Evolutionary conservation across 1,140 invertebrate species (phyloP).

Genomic region (Hyles euphorbiae): DNA sequence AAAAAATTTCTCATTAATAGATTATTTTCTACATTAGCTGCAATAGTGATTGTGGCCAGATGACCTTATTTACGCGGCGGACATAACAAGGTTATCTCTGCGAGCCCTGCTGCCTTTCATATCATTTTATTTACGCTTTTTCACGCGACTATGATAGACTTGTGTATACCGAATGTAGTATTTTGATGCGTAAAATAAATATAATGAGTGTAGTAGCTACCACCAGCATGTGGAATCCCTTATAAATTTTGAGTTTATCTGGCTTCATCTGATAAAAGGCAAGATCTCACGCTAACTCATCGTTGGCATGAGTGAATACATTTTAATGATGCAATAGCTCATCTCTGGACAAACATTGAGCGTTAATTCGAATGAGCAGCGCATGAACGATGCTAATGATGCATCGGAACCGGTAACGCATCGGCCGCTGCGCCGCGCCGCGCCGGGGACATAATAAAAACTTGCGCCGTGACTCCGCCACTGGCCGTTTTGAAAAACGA

Average conservation of each 20-base stretch:
- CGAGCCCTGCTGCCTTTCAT: constrained; percentile 27
- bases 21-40: constrained; percentile 3
- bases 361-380: constrained; percentile 36
- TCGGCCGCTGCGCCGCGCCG: background rate
- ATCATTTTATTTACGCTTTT: constrained; percentile 24
- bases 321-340: constrained; percentile 37
- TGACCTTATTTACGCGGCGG: constrained; percentile 37
- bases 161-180: too few relatives aligned
- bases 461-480: constrained; percentile 31
- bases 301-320: background rate
- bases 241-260: too few relatives aligned
- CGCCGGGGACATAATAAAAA: constrained; percentile 42
- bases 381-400: constrained; percentile 45
- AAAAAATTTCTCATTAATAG: too few relatives aligned
- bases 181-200: too few relatives aligned
- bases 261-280: too few relatives aligned
- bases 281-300: too few relatives aligned
- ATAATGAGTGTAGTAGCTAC: too few relatives aligned
- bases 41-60: constrained; percentile 18
- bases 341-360: constrained; percentile 37
- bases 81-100: constrained; percentile 36
- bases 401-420: constrained; percentile 47
- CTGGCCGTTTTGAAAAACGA: constrained; percentile 42
- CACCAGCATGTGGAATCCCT: too few relatives aligned
- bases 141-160: background rate